Base-by-base conservation (phyloP, 2,113 vertebrate species). In the Esox niger region DNA sequence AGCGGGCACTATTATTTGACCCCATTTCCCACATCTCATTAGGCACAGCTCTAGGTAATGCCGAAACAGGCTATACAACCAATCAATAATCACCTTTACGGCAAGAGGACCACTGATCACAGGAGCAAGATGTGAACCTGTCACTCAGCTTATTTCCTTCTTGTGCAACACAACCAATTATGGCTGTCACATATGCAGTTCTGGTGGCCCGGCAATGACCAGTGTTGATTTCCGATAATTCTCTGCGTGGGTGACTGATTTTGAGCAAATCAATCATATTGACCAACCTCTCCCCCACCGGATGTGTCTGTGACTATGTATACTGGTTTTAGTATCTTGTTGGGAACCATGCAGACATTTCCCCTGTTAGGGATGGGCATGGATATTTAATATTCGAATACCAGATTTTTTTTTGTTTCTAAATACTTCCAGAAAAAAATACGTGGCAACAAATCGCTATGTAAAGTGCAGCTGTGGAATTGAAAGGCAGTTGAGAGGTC, bases 151-250 rank as follows among this genome's bases (percentile, higher is more conserved):
- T 56, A 0, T 27, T 64, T 74, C 69, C 59, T 1, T 47, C 9
- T 1, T 52, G 52, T 49, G 58, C 31, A 20, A 2, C 21, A 17
- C 29, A 67, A 32, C 52, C 65, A 67, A 67, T 67, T 32, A 20
- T 23, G 0, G 54, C 46, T 63, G 62, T 65, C 38, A 27, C 72
- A 68, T 62, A 2, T 70, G n/a, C 25, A 38, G 64, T 47, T 78
- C 76, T 86, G 76, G 75, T 84, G 73, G 73, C 33, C 30, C 30
- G 17, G 25, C 38, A 86, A 84, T 3, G 88, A 87, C 84, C 31
- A 26, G 1, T 64, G 30, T 66, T 31, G 62, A 66, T 63, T 68
- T 73, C 72, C 55, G 55, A 79, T 64, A 68, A 66, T 68, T 33
- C 68, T 52, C 57, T 38, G 60, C 54, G 11, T 2, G 64, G 63